Evolutionary conservation across 2,888 invertebrate species (phyloP).

Genomic region (Cordilura impudica): DNA sequence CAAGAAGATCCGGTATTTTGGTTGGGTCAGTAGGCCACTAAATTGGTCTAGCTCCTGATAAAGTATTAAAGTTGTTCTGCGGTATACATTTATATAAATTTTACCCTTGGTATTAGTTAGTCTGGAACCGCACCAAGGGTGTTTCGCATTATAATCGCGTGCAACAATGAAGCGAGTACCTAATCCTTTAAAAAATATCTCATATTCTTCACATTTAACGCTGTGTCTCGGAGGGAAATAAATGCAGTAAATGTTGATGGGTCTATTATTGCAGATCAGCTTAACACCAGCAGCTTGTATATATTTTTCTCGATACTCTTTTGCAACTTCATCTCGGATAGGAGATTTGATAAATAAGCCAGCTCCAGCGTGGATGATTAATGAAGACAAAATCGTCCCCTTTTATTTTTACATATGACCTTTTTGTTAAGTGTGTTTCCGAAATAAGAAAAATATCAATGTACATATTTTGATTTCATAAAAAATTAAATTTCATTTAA

Average conservation of each 20-base stretch:
- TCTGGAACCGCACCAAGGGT: conserved; percentile 44
- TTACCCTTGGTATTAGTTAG: background rate
- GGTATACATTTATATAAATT: conserved; percentile 15
- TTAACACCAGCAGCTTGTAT: conserved; percentile 16
- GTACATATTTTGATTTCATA: background rate
- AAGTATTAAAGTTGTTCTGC: background rate
- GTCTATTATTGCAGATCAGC: background rate
- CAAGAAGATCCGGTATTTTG: no score
- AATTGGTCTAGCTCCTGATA: background rate
- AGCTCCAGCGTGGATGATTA: conserved; percentile 7
- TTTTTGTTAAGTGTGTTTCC: conserved; percentile 17
- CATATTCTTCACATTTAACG: background rate
- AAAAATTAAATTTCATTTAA: conserved; percentile 15
- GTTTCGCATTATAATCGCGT: conserved; percentile 52
- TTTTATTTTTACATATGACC: background rate
- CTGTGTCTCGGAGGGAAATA: background rate
- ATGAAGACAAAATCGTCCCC: background rate
- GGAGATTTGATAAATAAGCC: conserved; percentile 13
- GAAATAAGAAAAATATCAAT: conserved; percentile 34
- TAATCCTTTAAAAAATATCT: conserved; percentile 3
- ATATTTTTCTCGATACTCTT: background rate
- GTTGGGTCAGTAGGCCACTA: background rate
- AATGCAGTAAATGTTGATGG: background rate
- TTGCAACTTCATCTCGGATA: background rate
- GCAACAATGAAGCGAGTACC: conserved; percentile 11